Evolutionary conservation across 2,113 vertebrate genomes (phyloP).

Genomic region (Cyanoramphus novaezelandiae): DNA sequence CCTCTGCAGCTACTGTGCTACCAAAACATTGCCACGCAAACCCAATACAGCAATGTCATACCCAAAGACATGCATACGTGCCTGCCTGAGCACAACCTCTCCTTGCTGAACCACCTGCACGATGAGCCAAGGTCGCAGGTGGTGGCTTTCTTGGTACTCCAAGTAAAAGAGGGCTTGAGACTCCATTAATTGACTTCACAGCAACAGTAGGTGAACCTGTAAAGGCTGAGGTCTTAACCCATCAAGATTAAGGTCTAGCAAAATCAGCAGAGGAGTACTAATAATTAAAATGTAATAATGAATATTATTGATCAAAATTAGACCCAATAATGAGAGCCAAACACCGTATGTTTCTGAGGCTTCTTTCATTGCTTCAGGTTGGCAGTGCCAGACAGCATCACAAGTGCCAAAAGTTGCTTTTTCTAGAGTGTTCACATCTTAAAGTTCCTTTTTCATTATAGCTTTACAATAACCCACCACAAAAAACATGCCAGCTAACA

Average conservation of each 20-base stretch:
- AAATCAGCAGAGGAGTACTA: not conserved
- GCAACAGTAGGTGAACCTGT: not conserved
- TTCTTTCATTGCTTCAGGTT: not conserved
- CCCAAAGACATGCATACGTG: rapidly evolving
- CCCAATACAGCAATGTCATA: not conserved
- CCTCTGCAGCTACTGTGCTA: not conserved
- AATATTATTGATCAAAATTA: not conserved
- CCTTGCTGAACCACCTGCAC: no score
- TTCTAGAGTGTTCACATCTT: not conserved
- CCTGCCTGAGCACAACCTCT: not conserved
- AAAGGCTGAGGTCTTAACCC: not conserved
- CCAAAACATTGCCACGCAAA: not conserved
- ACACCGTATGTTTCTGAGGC: not conserved
- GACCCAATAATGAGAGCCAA: not conserved
- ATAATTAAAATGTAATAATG: not conserved
- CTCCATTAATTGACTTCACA: not conserved
- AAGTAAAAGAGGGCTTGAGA: not conserved
- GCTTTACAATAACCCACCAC: not conserved
- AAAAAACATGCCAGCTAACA: not conserved
- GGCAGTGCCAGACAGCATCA: not conserved
- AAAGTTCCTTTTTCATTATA: not conserved
- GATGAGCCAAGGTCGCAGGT: not conserved
- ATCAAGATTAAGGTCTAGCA: not conserved
- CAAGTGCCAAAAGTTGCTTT: not conserved
- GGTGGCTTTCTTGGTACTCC: not conserved